A percentile compares a stretch with the other conserved stretches of the same genome.
Evolutionary conservation across 2,888 invertebrate species (phyloP).

Genomic region (Dorcus hopei): DNA sequence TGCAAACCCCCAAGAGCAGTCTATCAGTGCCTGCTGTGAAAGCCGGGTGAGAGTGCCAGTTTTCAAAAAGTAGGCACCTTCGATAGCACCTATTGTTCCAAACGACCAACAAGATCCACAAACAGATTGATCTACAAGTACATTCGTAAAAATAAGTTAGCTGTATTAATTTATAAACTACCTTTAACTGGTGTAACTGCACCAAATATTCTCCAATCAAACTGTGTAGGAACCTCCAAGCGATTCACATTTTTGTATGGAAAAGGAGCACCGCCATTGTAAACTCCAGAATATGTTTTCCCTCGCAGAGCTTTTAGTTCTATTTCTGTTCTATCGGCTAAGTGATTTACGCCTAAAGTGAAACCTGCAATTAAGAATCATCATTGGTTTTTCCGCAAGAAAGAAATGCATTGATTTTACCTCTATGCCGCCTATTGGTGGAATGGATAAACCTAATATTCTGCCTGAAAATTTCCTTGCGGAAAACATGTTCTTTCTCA

Average conservation of each 20-base stretch:
- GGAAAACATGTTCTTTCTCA: slow-evolving; percentile 63
- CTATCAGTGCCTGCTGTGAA: slow-evolving; percentile 91
- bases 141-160: neutral
- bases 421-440: slow-evolving; percentile 41
- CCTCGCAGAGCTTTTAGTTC: slow-evolving; percentile 78
- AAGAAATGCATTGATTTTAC: slow-evolving; percentile 23
- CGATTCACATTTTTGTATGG: slow-evolving; percentile 60
- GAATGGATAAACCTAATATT: slow-evolving; percentile 66
- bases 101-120: slow-evolving; percentile 98
- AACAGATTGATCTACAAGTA: slow-evolving; percentile 80
- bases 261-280: slow-evolving; percentile 78
- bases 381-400: neutral
- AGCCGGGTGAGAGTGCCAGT: slow-evolving; percentile 76
- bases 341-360: slow-evolving; percentile 78
- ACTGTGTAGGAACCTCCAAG: slow-evolving; percentile 65
- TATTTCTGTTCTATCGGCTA: slow-evolving; percentile 76
- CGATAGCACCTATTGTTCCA: slow-evolving; percentile 89
- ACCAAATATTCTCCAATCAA: slow-evolving; percentile 89
- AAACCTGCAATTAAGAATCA: slow-evolving; percentile 54
- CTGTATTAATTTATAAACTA: slow-evolving; percentile 34
- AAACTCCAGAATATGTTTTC: slow-evolving; percentile 58
- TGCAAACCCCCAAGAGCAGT: slow-evolving; percentile 87
- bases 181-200: slow-evolving; percentile 94
- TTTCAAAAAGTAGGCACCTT: slow-evolving; percentile 85
- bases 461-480: slow-evolving; percentile 80